Evolutionary conservation across 2,888 invertebrate genomes (phyloP).

Genomic region (Drosophila yooni): DNA sequence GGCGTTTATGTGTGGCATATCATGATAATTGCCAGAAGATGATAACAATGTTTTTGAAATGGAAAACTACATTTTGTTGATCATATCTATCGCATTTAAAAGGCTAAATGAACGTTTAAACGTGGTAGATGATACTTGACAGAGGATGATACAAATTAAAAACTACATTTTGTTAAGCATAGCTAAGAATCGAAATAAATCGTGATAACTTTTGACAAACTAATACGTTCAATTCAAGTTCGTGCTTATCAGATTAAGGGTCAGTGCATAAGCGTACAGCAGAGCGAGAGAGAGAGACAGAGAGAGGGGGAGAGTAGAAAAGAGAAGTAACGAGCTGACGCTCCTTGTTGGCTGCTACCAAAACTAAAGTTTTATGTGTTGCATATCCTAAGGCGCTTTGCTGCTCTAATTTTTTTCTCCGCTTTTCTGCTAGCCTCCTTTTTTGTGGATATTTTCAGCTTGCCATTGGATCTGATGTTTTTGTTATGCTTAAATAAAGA

Average conservation of each 20-base stretch:
- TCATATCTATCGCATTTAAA: neutral
- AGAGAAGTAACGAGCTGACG: conserved; percentile 3
- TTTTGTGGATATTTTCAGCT: conserved; percentile 37
- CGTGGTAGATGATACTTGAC: too few relatives aligned
- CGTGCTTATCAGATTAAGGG: conserved; percentile 19
- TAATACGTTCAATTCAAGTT: neutral
- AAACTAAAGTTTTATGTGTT: conserved; percentile 71
- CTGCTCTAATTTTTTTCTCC: conserved; percentile 68
- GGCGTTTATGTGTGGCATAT: conserved; percentile 37
- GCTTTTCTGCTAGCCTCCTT: conserved; percentile 14
- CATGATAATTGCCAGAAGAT: conserved; percentile 4
- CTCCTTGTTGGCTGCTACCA: conserved; percentile 24
- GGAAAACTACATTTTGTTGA: neutral
- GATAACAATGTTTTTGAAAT: neutral
- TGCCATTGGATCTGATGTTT: conserved; percentile 58
- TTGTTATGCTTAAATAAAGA: conserved; percentile 77
- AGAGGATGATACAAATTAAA: neutral
- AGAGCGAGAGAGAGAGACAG: neutral
- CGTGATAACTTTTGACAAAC: neutral
- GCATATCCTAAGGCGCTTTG: conserved; percentile 72
- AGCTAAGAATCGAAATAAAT: neutral
- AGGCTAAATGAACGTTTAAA: neutral
- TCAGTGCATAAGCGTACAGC: conserved; percentile 25
- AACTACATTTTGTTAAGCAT: neutral
- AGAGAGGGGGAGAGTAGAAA: neutral